Evolutionary conservation across 2,113 vertebrate genomes (phyloP), one percentile per base, ranked within the genome.

Genomic region (Callospermophilus lateralis): DNA sequence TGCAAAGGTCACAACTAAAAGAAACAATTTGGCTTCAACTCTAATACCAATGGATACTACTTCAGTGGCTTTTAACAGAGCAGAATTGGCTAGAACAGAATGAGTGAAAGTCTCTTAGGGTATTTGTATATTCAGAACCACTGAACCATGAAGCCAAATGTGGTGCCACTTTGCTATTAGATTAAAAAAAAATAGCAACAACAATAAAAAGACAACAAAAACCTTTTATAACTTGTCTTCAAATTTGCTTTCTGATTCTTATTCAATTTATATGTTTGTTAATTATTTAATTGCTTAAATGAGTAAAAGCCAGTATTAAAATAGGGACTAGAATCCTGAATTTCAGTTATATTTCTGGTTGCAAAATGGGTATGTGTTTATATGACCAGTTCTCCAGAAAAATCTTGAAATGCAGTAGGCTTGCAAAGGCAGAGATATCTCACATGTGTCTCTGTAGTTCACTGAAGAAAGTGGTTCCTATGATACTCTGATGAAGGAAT

Each of bases 1-100:
- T 85, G 7, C 32, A 96, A 93, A 97, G 89, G 81, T 93, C 65
- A 95, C 70, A 76, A 89, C 58, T 68, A 86, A 88, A 95, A 94
- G 70, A 51, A 97, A 88, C 45, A 74, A 37, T 67, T 94, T 95
- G 92, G 96, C 84, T 95, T 72, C 63, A 58, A 58, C 34, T 95
- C 76, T 39, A 95, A 68, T 73, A 87, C 93, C 92, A 88, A 90
- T 74, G 92, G 84, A 97, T 87, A 84, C 83, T 87, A 91, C 78
- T 92, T 92, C 76, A 95, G 86, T 81, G 65, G 72, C 95, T 97
- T 97, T 93, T 93, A 85, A 77, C 48, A 86, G 63, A 90, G 95
- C 53, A 45, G 68, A 90, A 90, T 84, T 96, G 87, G 80, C 88
- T 76, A 84, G 80, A 51, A 53, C 58, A 39, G 72, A 95, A 93